Evolutionary conservation across 2,113 vertebrate species (phyloP), one percentile per base, ranked within the genome.

Genomic region (Cephalopterus ornatus): DNA sequence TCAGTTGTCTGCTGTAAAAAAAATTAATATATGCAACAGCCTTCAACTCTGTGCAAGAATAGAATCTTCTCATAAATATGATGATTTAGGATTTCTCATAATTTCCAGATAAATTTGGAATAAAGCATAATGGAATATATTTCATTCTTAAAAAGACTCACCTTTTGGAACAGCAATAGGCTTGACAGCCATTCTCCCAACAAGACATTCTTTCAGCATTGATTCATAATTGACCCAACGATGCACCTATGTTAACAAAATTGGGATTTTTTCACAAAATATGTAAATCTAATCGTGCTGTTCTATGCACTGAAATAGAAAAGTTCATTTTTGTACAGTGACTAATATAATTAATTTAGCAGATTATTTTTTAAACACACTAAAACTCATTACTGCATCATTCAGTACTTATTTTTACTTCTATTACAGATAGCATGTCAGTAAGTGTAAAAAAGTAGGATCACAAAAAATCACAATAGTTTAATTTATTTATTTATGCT

Each of bases 161-260:
- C 99, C 99, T 99, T 99, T 99, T 39, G 92, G 41, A 82, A 92
- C 68, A 84, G 97, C 27, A 41, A 91, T 11, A 77, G 95, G 84
- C 62, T 99, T 99, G 24, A 98, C 90, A 58, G 98, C 98, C 98
- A 99, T 99, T 95, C 98, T 99, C 59, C 99, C 99, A 86, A 99
- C 98, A 70, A 99, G 97, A 87, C 99, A 99, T 87, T 99, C 99
- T 93, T 99, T 99, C 95, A 99, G 92, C 99, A 99, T 99, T 8
- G 99, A 99, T 95, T 99, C 99, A 76, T 99, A 99, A 95, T 99
- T 99, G 59, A 99, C 99, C 99, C 99, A 99, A 9, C 99, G 99
- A 97, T 99, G 99, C 90, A 99, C 99, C 99, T 99, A 61, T 18
- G 78, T 77, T 18, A 62, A 95, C 46, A 68, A 89, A 65, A 79